Evolutionary conservation across 37 sponge, comb jelly and placozoan genomes (phyloP), one percentile per base, ranked within the genome.

Genomic region (Dysidea cf. avara): DNA sequence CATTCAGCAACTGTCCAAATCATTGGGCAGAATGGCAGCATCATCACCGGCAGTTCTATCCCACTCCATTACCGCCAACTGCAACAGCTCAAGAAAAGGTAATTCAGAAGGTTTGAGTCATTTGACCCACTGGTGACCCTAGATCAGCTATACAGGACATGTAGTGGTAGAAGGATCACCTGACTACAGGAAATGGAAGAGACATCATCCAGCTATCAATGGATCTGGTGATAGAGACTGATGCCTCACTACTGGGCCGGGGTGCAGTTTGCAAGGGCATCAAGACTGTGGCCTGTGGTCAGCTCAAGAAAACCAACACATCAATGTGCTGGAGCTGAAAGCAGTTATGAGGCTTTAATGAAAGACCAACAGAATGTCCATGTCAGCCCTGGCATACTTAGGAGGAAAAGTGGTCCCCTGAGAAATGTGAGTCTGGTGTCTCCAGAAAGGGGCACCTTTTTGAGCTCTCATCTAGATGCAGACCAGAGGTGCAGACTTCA

Each of bases 261-360:
- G 74, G 74, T 17, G 74, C 70, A 2, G 59, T 17, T 37, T 66
- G 69, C 14, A 40, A 33, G 56, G 67, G 47, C 18, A 31, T 73
- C 26, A 6, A 32, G 7, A 81, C 74, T 16, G 56, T 6, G 82
- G 74, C 55, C 74, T 48, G 29, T 81, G 81, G 72, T 64, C 81
- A 18, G 72, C 39, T 25, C 55, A 18, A 37, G 74, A 81, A 68
- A 6, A n/a, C 14, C 67, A 56, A 5, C 83, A 81, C 68, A 83
- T 83, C 61, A 83, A 83, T 49, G 18, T 2, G n/a, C 51, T 83
- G 52, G 84, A 83, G 77, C 62, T 83, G 39, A 17, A 26, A 7
- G 84, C 69, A 34, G 77, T 36, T 7, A 21, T 39, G 13, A n/a
- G n/a, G n/a, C n/a, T n/a, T n/a, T n/a, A n/a, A n/a, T n/a, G n/a